Percentiles rank a stretch among this genome's conserved stretches.
These are phyloP conservation scores for Corapipo altera DNA, from an alignment of 2,113 vertebrate species.

Conservation along the genomic window DNA sequence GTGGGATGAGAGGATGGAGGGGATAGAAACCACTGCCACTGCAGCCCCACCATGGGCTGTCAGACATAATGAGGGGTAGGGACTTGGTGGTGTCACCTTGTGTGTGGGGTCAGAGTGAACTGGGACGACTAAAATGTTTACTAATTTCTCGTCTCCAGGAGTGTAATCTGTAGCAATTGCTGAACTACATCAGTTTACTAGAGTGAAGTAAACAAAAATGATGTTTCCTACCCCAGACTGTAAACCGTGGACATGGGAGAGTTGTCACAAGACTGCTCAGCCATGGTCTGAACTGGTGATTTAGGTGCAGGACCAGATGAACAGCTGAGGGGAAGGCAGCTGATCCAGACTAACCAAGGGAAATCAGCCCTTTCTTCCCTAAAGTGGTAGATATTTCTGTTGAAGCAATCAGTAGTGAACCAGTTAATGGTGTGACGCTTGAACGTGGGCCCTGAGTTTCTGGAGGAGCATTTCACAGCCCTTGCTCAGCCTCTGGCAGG, in stretches of 20 bases:
- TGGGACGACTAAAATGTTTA: neutral
- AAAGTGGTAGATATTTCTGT: neutral
- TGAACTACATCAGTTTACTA: neutral
- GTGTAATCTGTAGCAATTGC: neutral
- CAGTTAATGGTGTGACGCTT: neutral
- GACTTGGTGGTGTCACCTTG: neutral
- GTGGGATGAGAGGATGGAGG: neutral
- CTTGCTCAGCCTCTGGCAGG: neutral
- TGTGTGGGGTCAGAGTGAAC: accelerated
- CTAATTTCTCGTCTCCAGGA: neutral
- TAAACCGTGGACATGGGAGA: neutral
- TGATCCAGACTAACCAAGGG: neutral
- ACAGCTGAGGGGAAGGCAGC: neutral
- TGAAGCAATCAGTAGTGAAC: neutral
- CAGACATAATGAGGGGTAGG: accelerated
- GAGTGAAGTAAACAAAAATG: neutral
- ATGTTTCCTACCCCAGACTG: neutral
- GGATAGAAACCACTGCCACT: neutral
- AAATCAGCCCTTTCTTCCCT: neutral
- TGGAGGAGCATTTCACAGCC: neutral
- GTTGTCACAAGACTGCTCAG: neutral
- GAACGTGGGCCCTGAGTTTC: neutral
- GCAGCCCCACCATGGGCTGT: neutral
- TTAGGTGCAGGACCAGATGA: neutral
- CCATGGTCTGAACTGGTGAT: neutral